These are phyloP conservation scores for Lycophotia porphyrea DNA, from an alignment of 2,888 invertebrate species.

Conservation along the genomic window DNA sequence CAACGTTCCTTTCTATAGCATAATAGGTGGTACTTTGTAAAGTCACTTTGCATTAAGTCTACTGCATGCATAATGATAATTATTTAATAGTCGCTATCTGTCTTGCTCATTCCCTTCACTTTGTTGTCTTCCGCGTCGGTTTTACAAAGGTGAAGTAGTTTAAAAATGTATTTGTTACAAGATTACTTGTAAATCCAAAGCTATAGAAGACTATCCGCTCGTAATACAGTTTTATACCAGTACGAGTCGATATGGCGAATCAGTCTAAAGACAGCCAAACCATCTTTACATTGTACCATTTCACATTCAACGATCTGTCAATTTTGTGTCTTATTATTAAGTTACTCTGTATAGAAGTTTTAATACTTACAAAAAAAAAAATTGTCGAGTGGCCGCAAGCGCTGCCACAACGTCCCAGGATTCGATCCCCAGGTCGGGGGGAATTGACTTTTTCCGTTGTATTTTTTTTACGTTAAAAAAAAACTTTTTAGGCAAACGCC, in stretches of 20 bases:
- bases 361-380: neutral
- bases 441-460: too few relatives aligned
- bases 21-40: neutral
- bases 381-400: neutral
- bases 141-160: neutral
- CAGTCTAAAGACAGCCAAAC: too few relatives aligned
- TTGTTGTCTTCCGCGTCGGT: conserved; percentile 35
- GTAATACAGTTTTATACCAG: too few relatives aligned
- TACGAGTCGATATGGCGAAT: too few relatives aligned
- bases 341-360: neutral
- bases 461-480: too few relatives aligned
- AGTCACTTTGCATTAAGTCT: conserved; percentile 15
- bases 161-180: conserved; percentile 5
- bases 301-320: too few relatives aligned
- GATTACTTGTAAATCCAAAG: neutral
- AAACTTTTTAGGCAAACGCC: too few relatives aligned
- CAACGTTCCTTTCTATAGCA: neutral
- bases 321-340: too few relatives aligned
- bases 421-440: neutral
- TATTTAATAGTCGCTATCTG: conserved; percentile 4
- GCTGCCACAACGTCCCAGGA: neutral
- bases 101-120: conserved; percentile 30
- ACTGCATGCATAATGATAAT: conserved; percentile 7
- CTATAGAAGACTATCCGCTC: too few relatives aligned
- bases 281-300: too few relatives aligned